Evolutionary conservation across 2,113 vertebrate species (phyloP).

Genomic region (Corvus hawaiiensis): DNA sequence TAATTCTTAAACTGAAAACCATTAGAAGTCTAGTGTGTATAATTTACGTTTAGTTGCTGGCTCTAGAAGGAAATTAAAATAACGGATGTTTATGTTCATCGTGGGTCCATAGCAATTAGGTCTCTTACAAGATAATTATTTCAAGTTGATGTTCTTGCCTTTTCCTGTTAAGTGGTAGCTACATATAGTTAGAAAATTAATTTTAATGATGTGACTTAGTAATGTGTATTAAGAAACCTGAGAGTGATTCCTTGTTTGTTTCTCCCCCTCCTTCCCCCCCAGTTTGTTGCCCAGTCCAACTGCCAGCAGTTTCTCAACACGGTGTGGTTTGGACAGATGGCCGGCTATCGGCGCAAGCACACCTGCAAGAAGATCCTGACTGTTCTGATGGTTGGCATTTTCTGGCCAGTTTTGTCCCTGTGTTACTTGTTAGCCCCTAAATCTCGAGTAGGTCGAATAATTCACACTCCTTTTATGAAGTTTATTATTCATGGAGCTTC

Average conservation of each 20-base stretch:
- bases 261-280: neutral
- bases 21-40: neutral
- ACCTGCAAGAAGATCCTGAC: constrained; percentile 95
- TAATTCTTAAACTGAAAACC: neutral
- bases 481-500: constrained; percentile 99
- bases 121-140: neutral
- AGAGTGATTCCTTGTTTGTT: neutral
- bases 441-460: constrained; percentile 92
- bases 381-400: constrained; percentile 87
- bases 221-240: neutral
- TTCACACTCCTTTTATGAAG: constrained; percentile 98
- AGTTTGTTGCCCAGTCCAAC: constrained; percentile 99
- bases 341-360: constrained; percentile 96
- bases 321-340: constrained; percentile 98
- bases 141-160: neutral
- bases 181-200: neutral
- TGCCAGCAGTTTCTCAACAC: constrained; percentile 99
- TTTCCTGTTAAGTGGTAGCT: neutral
- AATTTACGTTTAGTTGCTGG: neutral
- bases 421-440: constrained; percentile 95
- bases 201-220: neutral
- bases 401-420: constrained; percentile 93
- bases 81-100: neutral
- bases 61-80: neutral
- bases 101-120: neutral